Evolutionary conservation across 2,888 invertebrate species (phyloP).

Genomic region (Hirtodrosophila confusa): DNA sequence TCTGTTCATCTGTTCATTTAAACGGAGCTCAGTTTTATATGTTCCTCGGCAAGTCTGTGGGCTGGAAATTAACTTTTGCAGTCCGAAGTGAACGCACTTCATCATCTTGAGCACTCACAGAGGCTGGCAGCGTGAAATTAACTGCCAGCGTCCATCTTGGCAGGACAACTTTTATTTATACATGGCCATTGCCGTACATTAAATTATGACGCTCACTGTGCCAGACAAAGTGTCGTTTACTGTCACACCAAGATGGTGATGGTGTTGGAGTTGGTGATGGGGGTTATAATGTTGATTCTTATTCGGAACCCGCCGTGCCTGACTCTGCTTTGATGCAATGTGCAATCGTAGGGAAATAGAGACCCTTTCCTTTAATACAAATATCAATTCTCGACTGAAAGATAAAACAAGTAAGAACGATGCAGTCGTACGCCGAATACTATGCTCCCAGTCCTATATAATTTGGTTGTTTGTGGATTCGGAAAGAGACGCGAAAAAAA

Average conservation of each 20-base stretch:
- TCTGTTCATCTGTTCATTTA: slow-evolving; percentile 25
- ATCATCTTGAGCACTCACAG: slow-evolving; percentile 68
- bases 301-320: slow-evolving; percentile 1
- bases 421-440: no score
- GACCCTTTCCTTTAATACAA: slow-evolving; percentile 44
- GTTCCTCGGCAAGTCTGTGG: no score
- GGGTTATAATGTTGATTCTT: slow-evolving; percentile 20
- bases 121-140: slow-evolving; percentile 77
- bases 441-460: no score
- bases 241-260: slow-evolving; percentile 55
- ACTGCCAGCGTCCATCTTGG: slow-evolving; percentile 64
- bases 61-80: slow-evolving; percentile 16
- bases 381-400: slow-evolving; percentile 50
- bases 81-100: slow-evolving; percentile 59
- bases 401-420: no score
- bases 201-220: slow-evolving; percentile 61
- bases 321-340: neutral
- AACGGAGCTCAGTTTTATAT: slow-evolving; percentile 4
- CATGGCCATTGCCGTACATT: slow-evolving; percentile 62
- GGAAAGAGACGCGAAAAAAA: no score
- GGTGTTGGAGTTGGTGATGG: neutral
- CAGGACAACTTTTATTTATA: slow-evolving; percentile 67
- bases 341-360: slow-evolving; percentile 16
- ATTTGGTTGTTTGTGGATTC: no score
- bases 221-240: slow-evolving; percentile 62